Evolutionary conservation across 2,888 invertebrate species (phyloP).

Genomic region (Temnothorax rugatulus): DNA sequence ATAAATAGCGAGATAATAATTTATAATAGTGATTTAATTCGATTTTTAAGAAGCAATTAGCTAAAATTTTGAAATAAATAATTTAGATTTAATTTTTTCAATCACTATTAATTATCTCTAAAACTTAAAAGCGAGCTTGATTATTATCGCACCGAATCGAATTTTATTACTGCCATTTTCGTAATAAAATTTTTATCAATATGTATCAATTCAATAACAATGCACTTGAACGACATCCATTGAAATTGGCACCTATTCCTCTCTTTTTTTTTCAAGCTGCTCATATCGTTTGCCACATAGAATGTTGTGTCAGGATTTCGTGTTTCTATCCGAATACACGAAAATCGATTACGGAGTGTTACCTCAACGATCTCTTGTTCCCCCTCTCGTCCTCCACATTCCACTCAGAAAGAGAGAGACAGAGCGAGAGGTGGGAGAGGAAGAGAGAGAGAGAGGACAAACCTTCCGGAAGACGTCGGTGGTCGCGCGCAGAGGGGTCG

Average conservation of each 20-base stretch:
- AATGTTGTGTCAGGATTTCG: slow-evolving; percentile 8
- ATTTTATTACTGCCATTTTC: not conserved
- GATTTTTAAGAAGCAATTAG: not conserved
- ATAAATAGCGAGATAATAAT: not conserved
- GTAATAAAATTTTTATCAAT: not conserved
- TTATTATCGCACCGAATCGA: not conserved
- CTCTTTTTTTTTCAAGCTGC: not conserved
- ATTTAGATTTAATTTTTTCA: not conserved
- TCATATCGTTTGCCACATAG: not conserved
- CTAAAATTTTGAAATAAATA: not conserved
- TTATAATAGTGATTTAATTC: not conserved
- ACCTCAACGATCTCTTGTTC: slow-evolving; percentile 17
- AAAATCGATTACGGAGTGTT: slow-evolving; percentile 37
- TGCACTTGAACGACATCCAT: not conserved
- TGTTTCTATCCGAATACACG: not conserved
- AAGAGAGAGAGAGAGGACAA: slow-evolving; percentile 39
- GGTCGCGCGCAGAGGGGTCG: slow-evolving; percentile 54
- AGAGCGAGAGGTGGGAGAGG: slow-evolving; percentile 52
- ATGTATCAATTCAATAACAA: not conserved
- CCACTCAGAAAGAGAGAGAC: slow-evolving; percentile 37
- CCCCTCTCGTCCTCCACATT: slow-evolving; percentile 18
- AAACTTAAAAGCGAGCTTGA: not conserved
- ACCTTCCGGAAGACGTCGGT: slow-evolving; percentile 67
- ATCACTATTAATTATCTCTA: not conserved
- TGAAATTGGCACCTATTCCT: not conserved